Evolutionary conservation across 37 sponge, comb jelly and placozoan genomes (phyloP).

Genomic region (Agelas oroides): DNA sequence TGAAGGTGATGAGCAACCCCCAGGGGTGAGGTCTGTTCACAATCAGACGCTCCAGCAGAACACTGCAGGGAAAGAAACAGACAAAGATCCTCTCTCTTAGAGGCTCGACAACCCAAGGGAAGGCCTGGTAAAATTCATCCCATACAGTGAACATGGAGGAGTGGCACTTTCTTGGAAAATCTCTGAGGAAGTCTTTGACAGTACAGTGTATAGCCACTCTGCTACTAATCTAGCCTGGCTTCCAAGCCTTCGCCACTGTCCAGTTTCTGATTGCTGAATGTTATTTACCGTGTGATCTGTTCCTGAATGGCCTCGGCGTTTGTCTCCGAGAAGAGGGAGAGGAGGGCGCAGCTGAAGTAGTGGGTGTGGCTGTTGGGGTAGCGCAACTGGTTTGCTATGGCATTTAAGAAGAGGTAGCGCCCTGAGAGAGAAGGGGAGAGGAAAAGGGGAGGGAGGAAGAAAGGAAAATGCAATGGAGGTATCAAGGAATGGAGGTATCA

Average conservation of each 20-base stretch:
- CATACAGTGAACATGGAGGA: too few relatives aligned
- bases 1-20: constrained; percentile 99
- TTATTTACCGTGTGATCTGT: constrained; percentile 94
- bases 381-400: constrained; percentile 97
- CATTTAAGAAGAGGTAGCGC: constrained; percentile 98
- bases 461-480: background rate
- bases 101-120: background rate
- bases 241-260: too few relatives aligned
- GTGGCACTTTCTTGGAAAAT: too few relatives aligned
- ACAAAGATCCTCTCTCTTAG: background rate
- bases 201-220: too few relatives aligned
- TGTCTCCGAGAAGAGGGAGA: constrained; percentile 93
- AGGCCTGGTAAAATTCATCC: too few relatives aligned
- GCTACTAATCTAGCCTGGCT: too few relatives aligned
- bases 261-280: too few relatives aligned
- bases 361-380: constrained; percentile 99
- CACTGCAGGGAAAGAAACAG: constrained; percentile 60
- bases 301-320: constrained; percentile 97
- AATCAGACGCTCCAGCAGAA: constrained; percentile 95
- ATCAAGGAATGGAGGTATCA: background rate
- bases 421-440: constrained; percentile 55
- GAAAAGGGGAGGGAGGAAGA: background rate
- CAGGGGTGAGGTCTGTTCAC: constrained; percentile 99
- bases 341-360: constrained; percentile 98
- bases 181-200: too few relatives aligned